These are phyloP conservation scores for Sogatella furcifera DNA, from an alignment of 1,140 invertebrate species.

Conservation along the genomic window DNA sequence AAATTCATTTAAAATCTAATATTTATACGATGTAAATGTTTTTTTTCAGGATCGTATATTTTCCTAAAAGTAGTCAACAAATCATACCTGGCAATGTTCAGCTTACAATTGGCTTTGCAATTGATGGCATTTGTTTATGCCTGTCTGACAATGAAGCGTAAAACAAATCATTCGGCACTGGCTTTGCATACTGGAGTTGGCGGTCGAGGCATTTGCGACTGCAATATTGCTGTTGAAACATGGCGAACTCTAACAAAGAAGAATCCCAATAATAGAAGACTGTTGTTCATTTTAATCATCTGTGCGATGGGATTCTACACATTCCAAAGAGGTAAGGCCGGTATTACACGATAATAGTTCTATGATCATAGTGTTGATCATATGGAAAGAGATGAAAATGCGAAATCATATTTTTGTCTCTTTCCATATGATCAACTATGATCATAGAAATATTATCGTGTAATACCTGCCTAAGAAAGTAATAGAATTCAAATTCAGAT, in stretches of 20 bases:
- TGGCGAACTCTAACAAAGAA: conserved; percentile 42
- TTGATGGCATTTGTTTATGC: conserved; percentile 49
- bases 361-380: too few relatives aligned
- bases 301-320: conserved; percentile 61
- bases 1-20: too few relatives aligned
- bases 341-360: too few relatives aligned
- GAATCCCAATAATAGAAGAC: conserved; percentile 39
- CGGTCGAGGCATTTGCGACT: not conserved
- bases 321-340: conserved; percentile 57
- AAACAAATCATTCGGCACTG: conserved; percentile 38
- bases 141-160: conserved; percentile 46
- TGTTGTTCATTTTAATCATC: conserved; percentile 51
- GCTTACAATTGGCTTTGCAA: conserved; percentile 49
- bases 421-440: too few relatives aligned
- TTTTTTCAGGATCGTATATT: conserved; percentile 41
- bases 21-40: not conserved
- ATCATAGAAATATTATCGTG: too few relatives aligned
- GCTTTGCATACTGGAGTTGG: not conserved
- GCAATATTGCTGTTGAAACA: conserved; percentile 44
- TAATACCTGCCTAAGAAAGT: too few relatives aligned
- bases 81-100: conserved; percentile 58
- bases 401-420: too few relatives aligned
- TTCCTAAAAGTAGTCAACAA: conserved; percentile 41
- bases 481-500: too few relatives aligned
- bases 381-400: too few relatives aligned